Conservation (phyloP, 1,140 invertebrate genomes). For the Harpegnathos saltator region DNA sequence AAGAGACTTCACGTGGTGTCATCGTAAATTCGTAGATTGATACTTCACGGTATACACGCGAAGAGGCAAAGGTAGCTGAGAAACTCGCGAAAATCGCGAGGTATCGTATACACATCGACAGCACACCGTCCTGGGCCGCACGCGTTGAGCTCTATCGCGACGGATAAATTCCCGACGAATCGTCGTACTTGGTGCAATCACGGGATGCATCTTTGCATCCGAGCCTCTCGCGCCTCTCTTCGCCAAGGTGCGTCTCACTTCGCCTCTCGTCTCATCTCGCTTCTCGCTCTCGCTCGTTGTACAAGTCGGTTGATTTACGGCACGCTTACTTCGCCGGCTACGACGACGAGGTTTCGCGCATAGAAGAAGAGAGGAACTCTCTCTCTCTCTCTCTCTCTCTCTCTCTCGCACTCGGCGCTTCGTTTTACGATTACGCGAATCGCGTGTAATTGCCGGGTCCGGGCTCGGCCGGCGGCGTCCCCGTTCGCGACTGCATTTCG, state of each 20-base stretch:
- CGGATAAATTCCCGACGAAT: slow-evolving; percentile 11
- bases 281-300: slow-evolving; percentile 49
- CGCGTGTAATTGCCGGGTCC: slow-evolving; percentile 78
- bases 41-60: not conserved
- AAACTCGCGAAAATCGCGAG: not conserved
- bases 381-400: no score
- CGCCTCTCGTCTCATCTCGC: slow-evolving; percentile 23
- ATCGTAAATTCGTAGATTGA: not conserved
- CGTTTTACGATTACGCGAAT: slow-evolving; percentile 82
- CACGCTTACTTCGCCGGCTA: slow-evolving; percentile 68
- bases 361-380: slow-evolving; percentile 57
- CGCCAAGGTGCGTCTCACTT: no score
- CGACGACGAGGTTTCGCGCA: slow-evolving; percentile 61
- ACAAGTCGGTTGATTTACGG: slow-evolving; percentile 77
- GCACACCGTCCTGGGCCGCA: no score
- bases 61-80: not conserved
- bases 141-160: no score
- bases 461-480: slow-evolving; percentile 57
- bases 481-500: slow-evolving; percentile 76
- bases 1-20: not conserved
- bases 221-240: no score
- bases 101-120: not conserved
- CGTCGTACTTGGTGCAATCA: slow-evolving; percentile 11
- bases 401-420: slow-evolving; percentile 72
- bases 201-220: slow-evolving; percentile 56